Base-by-base conservation (phyloP, 2,113 vertebrate species). In the Otocyon megalotis region DNA sequence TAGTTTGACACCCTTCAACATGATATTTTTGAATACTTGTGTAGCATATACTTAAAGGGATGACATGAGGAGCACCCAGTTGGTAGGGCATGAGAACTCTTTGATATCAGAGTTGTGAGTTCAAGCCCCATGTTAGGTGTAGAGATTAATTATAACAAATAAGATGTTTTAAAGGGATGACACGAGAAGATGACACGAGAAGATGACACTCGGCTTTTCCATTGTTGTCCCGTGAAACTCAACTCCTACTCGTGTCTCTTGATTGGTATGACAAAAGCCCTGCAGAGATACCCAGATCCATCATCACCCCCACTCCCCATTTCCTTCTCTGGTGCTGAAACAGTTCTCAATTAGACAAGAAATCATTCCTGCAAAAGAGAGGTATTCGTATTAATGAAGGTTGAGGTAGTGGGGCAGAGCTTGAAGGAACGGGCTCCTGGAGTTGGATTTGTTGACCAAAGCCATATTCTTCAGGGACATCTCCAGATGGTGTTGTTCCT, bases 61-160 rank as follows among this genome's bases (percentile, higher is more conserved):
- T 26, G 43, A 50, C 43, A 30, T 50, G 43, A 77, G 74, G 43
- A 26, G 8, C 0, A 98, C 99, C 99, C 99, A 99, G 99, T 99
- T 99, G 99, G 99, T 99, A 99, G 99, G 99, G 99, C 99, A 99
- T 99, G 99, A 99, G 99, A 99, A 99, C 99, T 99, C 99, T 99
- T 99, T 99, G 99, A 99, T 99, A 99, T 99, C 99, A 99, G 99
- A 99, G 99, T 99, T 99, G 99, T 99, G 99, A 99, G 99, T 99
- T 99, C 99, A 99, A 99, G 99, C 99, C 99, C 99, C 99, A 99
- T 3, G 15, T 43, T 77, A 48, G 74, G 26, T 17, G 48, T 28
- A 77, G 74, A 77, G 74, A 50, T 77, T 77, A 50, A 14, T 50
- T 77, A 50, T 48, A 76, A 50, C 48, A 76, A 76, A n/a, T 69